Conservation (phyloP, 2,113 vertebrate species). For the Rhinolophus sinicus region DNA sequence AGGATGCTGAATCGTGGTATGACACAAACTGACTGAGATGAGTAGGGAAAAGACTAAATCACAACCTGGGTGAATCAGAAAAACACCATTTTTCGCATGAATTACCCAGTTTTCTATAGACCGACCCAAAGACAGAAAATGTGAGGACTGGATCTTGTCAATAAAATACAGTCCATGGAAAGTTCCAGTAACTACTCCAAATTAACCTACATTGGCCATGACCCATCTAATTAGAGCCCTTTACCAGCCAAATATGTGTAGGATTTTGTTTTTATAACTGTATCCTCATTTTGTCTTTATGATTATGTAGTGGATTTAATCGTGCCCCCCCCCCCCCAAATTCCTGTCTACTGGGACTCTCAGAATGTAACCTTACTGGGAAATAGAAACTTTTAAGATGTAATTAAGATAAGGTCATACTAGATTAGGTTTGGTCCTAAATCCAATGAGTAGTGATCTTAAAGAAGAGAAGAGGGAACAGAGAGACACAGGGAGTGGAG, state of each 20-base stretch:
- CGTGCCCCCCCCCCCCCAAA: not conserved
- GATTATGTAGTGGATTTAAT: not conserved
- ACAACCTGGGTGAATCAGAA: not conserved
- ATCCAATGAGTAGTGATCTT: not conserved
- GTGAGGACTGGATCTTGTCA: not conserved
- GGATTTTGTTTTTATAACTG: not conserved
- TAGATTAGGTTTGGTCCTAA: not conserved
- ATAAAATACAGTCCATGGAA: not conserved
- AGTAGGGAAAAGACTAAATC: not conserved
- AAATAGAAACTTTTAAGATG: not conserved
- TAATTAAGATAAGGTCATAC: not conserved
- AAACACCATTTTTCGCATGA: constrained; percentile 10
- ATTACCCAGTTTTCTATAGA: not conserved
- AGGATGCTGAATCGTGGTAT: not conserved
- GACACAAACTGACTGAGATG: not conserved
- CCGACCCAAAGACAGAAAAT: not conserved
- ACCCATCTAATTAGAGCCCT: not conserved
- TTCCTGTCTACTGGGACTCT: not conserved
- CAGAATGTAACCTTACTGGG: not conserved
- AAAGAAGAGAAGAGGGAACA: not conserved
- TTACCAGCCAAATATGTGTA: not conserved
- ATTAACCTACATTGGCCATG: not conserved
- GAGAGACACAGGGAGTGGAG: not conserved
- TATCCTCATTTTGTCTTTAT: not conserved
- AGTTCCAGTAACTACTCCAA: not conserved